A percentile compares a stretch with the other conserved stretches of the same genome.
phyloP scores from a whole-genome alignment of 2,888 invertebrate genomes.

The Plagodis dolabraria region DNA sequence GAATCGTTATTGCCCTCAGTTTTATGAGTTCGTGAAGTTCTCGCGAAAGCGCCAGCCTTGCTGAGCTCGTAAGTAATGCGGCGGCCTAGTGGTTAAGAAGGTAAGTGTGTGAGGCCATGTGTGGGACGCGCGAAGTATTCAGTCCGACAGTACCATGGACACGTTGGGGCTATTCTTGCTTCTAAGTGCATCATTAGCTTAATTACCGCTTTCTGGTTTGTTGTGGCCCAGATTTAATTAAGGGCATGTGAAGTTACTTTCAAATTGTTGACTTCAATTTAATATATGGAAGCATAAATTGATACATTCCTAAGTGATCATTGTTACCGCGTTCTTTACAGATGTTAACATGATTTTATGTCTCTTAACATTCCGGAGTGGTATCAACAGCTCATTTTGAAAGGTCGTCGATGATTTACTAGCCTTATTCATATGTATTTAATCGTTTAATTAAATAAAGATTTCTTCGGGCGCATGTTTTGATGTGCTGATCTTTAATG shows the following conservation, averaged over 20 bases:
- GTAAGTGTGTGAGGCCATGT: slow-evolving; percentile 44
- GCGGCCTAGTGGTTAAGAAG: slow-evolving; percentile 52
- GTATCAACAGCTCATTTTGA: slow-evolving; percentile 32
- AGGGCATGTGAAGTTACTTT: slow-evolving; percentile 22
- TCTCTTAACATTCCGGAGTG: slow-evolving; percentile 8
- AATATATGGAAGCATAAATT: slow-evolving; percentile 3
- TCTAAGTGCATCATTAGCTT: slow-evolving; percentile 31
- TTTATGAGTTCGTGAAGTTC: slow-evolving; percentile 42
- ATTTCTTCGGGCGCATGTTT: slow-evolving; percentile 49
- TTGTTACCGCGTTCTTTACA: slow-evolving; percentile 15
- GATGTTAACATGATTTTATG: slow-evolving; percentile 2
- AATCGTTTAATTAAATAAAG: slow-evolving; percentile 59
- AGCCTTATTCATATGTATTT: slow-evolving; percentile 45
- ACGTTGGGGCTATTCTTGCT: slow-evolving; percentile 42
- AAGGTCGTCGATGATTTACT: slow-evolving; percentile 51
- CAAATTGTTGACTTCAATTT: slow-evolving; percentile 17
- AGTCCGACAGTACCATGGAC: slow-evolving; percentile 38
- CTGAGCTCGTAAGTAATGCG: slow-evolving; percentile 29
- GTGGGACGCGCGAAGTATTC: slow-evolving; percentile 47
- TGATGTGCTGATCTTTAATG: slow-evolving; percentile 34
- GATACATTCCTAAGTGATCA: slow-evolving; percentile 9
- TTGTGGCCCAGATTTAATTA: slow-evolving; percentile 21
- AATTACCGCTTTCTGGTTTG: slow-evolving; percentile 26
- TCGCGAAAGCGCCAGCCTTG: slow-evolving; percentile 27
- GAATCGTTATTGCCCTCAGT: slow-evolving; percentile 25